Percentiles rank a stretch among this genome's conserved stretches.
phyloP scores from a whole-genome alignment of 2,797 vertebrate species.

The Aselliscus stoliczkanus region DNA sequence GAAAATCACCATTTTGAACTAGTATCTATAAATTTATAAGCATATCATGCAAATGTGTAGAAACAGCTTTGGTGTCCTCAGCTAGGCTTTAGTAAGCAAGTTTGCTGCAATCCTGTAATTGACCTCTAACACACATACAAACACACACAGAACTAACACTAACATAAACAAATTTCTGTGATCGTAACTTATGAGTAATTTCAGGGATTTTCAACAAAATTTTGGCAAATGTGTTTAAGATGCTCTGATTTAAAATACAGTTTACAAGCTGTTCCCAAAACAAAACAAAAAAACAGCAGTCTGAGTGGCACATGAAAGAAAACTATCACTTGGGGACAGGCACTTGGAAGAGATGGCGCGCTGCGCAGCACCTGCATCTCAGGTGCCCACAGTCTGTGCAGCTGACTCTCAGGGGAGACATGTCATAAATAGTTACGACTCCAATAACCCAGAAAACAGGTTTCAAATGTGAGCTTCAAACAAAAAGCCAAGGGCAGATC shows the following conservation, averaged over 20 bases:
- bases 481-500: background rate
- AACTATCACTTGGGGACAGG: background rate
- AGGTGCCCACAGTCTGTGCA: background rate
- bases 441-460: background rate
- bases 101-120: background rate
- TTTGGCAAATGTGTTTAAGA: background rate
- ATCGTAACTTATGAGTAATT: background rate
- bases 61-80: background rate
- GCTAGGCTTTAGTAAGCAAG: background rate
- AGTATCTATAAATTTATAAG: background rate
- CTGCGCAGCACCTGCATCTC: background rate
- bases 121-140: background rate
- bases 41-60: background rate
- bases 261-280: background rate
- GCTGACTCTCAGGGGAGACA: background rate
- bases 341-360: background rate
- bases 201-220: background rate
- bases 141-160: background rate
- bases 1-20: background rate
- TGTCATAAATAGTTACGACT: background rate
- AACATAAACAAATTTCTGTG: background rate
- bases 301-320: background rate
- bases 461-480: conserved; percentile 17
- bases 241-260: background rate
- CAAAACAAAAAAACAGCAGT: background rate